Evolutionary conservation across 23 tunicate genomes (phyloP).

Genomic region (Trididemnum nubilum): DNA sequence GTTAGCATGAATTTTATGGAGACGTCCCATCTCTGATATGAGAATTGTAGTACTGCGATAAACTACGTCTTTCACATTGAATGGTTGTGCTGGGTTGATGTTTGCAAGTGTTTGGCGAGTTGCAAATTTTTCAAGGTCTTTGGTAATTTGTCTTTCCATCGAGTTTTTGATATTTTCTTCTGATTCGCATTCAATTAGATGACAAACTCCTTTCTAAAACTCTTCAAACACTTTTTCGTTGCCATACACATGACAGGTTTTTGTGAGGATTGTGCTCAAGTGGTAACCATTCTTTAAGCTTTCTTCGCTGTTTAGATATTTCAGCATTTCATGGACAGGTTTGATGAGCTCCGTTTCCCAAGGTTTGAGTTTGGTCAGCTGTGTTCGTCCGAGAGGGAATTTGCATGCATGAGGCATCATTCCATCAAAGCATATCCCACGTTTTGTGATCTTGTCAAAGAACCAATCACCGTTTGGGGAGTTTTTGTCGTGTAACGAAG

Average conservation of each 20-base stretch:
- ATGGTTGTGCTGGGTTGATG: not conserved
- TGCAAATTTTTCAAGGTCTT: no score
- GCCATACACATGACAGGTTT: not conserved
- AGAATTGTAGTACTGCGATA: no score
- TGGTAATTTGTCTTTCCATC: not conserved
- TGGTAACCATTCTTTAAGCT: no score
- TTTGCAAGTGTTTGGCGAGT: not conserved
- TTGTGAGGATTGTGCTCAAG: not conserved
- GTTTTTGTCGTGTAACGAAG: not conserved
- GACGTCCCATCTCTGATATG: no score
- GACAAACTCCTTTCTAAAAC: not conserved
- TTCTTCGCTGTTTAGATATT: no score
- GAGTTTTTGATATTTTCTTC: not conserved
- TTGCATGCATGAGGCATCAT: no score
- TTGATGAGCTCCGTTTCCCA: not conserved
- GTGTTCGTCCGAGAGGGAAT: not conserved
- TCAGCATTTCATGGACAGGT: not conserved
- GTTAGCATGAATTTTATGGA: not conserved
- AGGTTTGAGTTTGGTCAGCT: not conserved
- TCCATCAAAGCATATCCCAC: no score
- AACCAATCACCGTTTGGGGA: not conserved
- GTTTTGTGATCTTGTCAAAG: not conserved
- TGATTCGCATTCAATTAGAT: not conserved
- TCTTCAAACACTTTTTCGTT: not conserved
- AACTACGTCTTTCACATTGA: not conserved